Evolutionary conservation across 2,888 invertebrate genomes (phyloP).

Genomic region (Stomorhina lunata): DNA sequence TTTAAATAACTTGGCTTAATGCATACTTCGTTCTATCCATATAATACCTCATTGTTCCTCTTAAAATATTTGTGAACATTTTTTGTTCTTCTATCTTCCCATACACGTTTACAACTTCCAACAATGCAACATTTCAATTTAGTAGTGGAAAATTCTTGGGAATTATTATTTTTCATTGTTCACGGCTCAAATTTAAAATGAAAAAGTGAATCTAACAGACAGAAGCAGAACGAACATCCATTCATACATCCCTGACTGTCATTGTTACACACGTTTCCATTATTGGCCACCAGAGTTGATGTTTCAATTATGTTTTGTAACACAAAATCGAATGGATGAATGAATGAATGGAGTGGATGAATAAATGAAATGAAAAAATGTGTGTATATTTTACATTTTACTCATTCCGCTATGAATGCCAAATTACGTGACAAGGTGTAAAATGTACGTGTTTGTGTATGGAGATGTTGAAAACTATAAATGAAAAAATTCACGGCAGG

Average conservation of each 20-base stretch:
- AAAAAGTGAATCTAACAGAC: constrained; percentile 17
- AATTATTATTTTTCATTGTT: constrained; percentile 39
- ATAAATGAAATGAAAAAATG: no score
- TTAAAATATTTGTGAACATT: constrained; percentile 12
- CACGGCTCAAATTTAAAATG: constrained; percentile 10
- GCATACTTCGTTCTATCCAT: neutral
- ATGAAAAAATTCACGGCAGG: neutral
- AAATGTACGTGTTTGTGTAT: constrained; percentile 34
- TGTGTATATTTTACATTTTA: constrained; percentile 14
- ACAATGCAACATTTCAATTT: constrained; percentile 41
- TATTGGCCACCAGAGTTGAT: constrained; percentile 51
- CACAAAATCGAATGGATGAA: constrained; percentile 45
- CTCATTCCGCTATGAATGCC: constrained; percentile 19
- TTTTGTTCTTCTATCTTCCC: constrained; percentile 23
- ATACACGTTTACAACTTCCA: constrained; percentile 19
- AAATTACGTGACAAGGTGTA: constrained; percentile 55
- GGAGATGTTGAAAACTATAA: neutral
- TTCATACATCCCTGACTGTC: constrained; percentile 3
- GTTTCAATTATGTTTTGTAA: constrained; percentile 59
- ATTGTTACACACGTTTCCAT: constrained; percentile 56
- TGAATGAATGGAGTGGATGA: no score
- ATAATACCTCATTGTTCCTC: neutral
- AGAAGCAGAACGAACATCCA: neutral
- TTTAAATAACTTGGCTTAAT: no score
- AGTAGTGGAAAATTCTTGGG: constrained; percentile 3